phyloP scores from a whole-genome alignment of 2,888 invertebrate species.

The Dysmachus trigonus region DNA sequence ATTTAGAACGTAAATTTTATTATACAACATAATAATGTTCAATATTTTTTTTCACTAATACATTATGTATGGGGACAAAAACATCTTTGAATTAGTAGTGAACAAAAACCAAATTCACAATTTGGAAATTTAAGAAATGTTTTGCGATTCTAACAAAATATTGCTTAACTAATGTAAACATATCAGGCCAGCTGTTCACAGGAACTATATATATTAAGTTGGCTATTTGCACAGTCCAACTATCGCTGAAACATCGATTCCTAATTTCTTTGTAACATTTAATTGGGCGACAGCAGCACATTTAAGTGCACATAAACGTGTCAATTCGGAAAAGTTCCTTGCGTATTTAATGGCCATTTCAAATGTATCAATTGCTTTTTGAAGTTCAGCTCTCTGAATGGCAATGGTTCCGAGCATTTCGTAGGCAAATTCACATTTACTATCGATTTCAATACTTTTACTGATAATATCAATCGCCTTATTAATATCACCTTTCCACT shows the following conservation, averaged over 20 bases:
- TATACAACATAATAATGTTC: neutral
- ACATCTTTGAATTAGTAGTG: neutral
- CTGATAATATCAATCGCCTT: conserved; percentile 80
- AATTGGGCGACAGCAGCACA: conserved; percentile 92
- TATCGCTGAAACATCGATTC: conserved; percentile 66
- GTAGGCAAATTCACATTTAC: conserved; percentile 93
- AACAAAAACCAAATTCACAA: neutral
- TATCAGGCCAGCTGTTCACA: neutral
- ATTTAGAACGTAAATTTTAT: neutral
- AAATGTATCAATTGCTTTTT: conserved; percentile 83
- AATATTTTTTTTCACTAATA: neutral
- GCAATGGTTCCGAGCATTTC: conserved; percentile 95
- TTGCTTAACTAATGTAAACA: neutral
- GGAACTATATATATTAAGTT: neutral
- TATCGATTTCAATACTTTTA: conserved; percentile 86
- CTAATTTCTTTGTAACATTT: conserved; percentile 80
- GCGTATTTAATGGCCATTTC: conserved; percentile 87
- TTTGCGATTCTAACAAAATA: neutral
- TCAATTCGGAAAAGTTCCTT: conserved; percentile 88
- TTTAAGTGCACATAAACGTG: conserved; percentile 87
- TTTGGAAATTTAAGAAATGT: neutral
- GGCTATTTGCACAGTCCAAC: neutral
- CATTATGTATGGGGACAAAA: neutral
- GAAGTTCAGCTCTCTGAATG: conserved; percentile 86
- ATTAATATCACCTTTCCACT: conserved; percentile 85